Evolutionary conservation across 2,888 invertebrate species (phyloP).

Genomic region (Parnassius apollo): DNA sequence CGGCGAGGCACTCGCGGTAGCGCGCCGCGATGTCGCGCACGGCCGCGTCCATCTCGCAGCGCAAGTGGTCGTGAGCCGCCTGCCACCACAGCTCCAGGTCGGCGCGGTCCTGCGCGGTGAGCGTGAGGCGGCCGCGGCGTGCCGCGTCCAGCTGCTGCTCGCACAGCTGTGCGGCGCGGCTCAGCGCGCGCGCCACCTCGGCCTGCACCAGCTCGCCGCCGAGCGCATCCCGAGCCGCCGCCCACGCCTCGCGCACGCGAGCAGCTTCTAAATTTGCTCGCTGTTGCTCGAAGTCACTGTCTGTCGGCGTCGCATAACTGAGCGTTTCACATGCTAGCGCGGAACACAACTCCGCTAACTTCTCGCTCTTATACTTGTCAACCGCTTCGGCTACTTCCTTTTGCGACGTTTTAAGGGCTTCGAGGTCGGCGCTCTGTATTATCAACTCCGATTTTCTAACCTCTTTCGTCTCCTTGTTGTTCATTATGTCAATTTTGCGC

Average conservation of each 20-base stretch:
- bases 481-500: constrained; percentile 82
- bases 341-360: constrained; percentile 85
- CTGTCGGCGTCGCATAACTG: constrained; percentile 75
- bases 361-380: constrained; percentile 84
- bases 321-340: constrained; percentile 86
- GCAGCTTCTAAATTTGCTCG: constrained; percentile 80
- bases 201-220: constrained; percentile 88
- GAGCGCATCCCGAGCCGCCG: constrained; percentile 87
- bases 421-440: constrained; percentile 72
- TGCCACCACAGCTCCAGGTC: constrained; percentile 88
- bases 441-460: constrained; percentile 57
- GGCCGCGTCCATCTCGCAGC: constrained; percentile 86
- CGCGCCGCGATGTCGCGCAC: constrained; percentile 84
- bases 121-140: constrained; percentile 80
- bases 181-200: constrained; percentile 87
- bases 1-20: constrained; percentile 83
- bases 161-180: constrained; percentile 85
- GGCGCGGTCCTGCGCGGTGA: constrained; percentile 85
- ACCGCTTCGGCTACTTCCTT: constrained; percentile 82
- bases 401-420: constrained; percentile 78
- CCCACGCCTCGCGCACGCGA: constrained; percentile 87
- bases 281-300: constrained; percentile 66
- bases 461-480: constrained; percentile 49
- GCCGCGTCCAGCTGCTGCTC: constrained; percentile 82
- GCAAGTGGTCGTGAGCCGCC: constrained; percentile 86